Percentiles rank a stretch among this genome's conserved stretches.
Conservation (phyloP, 2,888 invertebrate genomes). For the Euplexia lucipara region DNA sequence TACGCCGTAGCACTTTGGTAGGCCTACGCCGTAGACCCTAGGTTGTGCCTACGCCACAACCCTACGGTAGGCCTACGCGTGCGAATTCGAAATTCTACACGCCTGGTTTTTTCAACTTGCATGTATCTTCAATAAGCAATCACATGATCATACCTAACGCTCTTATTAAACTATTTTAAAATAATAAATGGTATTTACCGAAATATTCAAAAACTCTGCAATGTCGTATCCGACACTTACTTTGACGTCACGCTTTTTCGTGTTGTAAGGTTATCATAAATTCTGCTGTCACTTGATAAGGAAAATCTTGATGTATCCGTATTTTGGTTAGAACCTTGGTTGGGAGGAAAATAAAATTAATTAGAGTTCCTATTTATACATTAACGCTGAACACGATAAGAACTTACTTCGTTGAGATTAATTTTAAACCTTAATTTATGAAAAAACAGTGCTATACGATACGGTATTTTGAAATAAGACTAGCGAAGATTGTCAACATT, state of each 20-base stretch:
- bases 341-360: not conserved
- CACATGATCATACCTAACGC: too few species aligned
- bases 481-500: not conserved
- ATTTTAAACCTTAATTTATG: not conserved
- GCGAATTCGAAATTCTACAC: too few species aligned
- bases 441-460: not conserved
- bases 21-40: too few species aligned
- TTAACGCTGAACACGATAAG: not conserved
- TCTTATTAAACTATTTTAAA: too few species aligned
- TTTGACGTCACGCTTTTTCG: conserved; percentile 44
- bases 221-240: conserved; percentile 29
- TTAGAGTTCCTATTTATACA: not conserved
- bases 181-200: not conserved
- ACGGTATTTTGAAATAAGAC: not conserved
- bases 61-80: too few species aligned
- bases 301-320: conserved; percentile 21
- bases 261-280: conserved; percentile 46
- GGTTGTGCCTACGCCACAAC: too few species aligned
- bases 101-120: too few species aligned
- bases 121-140: too few species aligned
- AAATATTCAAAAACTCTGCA: conserved; percentile 7
- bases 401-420: not conserved
- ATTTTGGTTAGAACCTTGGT: not conserved
- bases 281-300: conserved; percentile 30
- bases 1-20: too few species aligned